These are phyloP conservation scores for Polypedilum vanderplanki DNA, from an alignment of 1,140 invertebrate genomes.

Conservation along the genomic window DNA sequence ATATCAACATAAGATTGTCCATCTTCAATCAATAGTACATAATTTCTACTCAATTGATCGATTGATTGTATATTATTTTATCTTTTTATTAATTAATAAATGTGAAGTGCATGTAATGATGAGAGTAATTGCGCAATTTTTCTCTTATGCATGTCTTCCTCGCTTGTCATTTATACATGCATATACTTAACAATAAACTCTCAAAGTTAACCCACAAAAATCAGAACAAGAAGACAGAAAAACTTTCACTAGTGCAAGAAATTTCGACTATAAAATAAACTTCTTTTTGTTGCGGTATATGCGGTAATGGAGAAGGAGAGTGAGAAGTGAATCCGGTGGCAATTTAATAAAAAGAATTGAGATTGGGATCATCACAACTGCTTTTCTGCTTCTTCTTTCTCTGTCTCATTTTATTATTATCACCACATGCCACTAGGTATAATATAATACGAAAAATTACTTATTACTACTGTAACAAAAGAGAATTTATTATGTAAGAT, in stretches of 20 bases:
- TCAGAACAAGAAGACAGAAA: not conserved
- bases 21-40: too few species aligned
- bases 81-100: too few species aligned
- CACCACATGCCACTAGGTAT: too few species aligned
- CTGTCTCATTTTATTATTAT: too few species aligned
- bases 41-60: too few species aligned
- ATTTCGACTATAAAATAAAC: too few species aligned
- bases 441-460: too few species aligned
- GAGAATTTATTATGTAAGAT: not conserved
- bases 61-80: too few species aligned
- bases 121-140: not conserved
- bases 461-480: not conserved
- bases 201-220: not conserved
- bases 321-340: not conserved
- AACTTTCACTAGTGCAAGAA: conserved; percentile 5
- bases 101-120: too few species aligned
- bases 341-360: not conserved
- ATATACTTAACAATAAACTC: not conserved
- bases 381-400: too few species aligned
- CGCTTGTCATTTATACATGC: not conserved
- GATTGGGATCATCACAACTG: not conserved
- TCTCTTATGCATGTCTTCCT: not conserved
- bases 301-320: not conserved
- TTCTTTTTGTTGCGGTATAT: not conserved
- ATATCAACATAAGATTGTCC: too few species aligned